Base-by-base conservation (phyloP, 2,797 vertebrate genomes). In the Pygocentrus nattereri region DNA sequence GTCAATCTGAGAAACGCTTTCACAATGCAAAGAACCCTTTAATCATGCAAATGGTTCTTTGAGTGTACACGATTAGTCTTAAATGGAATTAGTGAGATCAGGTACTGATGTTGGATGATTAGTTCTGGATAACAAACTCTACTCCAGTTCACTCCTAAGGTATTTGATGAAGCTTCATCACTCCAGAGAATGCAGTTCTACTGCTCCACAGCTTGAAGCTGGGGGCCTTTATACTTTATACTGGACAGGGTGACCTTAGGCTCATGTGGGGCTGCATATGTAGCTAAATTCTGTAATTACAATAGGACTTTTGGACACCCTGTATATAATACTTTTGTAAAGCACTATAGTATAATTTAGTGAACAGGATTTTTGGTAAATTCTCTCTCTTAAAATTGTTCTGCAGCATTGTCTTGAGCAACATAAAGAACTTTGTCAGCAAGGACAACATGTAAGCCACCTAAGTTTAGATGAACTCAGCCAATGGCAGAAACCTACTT, bases 381-480 rank as follows among this genome's bases (percentile, higher is more conserved):
- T 21, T 30, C 16, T 34, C 69, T 19, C 16, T 21, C 8, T 31
- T 50, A 27, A 44, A 34, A 44, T 5, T 27, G 38, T 50, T n/a
- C 11, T 2, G 19, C 23, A 31, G 5, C 18, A 23, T 38, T 12
- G 19, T 16, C 12, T 25, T 47, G 6, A 69, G 31, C n/a, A 23
- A 23, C 21, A 15, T 38, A 31, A 73, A 16, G 15, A 27, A 11
- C 58, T 62, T 54, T n/a, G 64, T 52, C 21, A 19, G 56, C 34
- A 64, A 54, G n/a, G 61, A 79, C 25, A 44, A 61, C 21, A 73
- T 65, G 71, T 65, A 6, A 38, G n/a, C 58, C 25, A 56, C n/a
- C 41, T 58, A 34, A 41, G 65, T 77, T 80, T 18, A 59, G 74
- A 71, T 56, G 30, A 76, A 59, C 47, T 78, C 27, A 68, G 49